Evolutionary conservation across 2,888 invertebrate species (phyloP), one percentile per base, ranked within the genome.

Genomic region (Clostera curtula): DNA sequence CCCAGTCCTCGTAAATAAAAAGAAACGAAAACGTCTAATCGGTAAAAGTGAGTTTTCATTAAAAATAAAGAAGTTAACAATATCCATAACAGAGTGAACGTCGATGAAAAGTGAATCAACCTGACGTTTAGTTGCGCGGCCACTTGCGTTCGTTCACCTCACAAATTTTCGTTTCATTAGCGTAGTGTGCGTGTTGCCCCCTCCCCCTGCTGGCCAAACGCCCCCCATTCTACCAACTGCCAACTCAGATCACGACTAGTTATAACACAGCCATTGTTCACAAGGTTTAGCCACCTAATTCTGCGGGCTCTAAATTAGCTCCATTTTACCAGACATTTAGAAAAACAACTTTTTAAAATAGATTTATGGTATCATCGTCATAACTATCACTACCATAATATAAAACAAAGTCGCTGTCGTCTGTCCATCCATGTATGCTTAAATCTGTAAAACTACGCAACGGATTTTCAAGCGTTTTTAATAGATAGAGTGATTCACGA

Each of bases 161-260:
- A 73, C 82, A 73, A 83, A 84, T 84, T 83, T 83, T 83, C 73
- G 79, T 82, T 80, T 80, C 79, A 75, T 82, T 79, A 70, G 75
- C 53, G 64, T 56, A 47, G 67, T 67, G 68, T 67, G 65, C 66
- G 61, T 64, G 56, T 48, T 47, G 41, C 47, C 48, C 46, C 49
- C 49, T 48, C 55, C 40, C 43, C 43, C 40, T 34, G 24, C 24
- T 10, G 5, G 30, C 29, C 9, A 22, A 49, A 19, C 50, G 47
- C 56, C 66, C 60, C 59, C 66, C 57, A 68, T 68, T 69, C 66
- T 52, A 65, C 69, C 63, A 66, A 71, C 66, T 52, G 66, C 69
- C 63, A 66, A 71, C 69, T 67, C 63, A 71, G 59, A 63, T 70
- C 68, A 68, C 61, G 60, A 69, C 60, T 66, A 68, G 51, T 46